phyloP scores from a whole-genome alignment of 2,113 vertebrate genomes.

The Forbesichthys papilliferus region DNA sequence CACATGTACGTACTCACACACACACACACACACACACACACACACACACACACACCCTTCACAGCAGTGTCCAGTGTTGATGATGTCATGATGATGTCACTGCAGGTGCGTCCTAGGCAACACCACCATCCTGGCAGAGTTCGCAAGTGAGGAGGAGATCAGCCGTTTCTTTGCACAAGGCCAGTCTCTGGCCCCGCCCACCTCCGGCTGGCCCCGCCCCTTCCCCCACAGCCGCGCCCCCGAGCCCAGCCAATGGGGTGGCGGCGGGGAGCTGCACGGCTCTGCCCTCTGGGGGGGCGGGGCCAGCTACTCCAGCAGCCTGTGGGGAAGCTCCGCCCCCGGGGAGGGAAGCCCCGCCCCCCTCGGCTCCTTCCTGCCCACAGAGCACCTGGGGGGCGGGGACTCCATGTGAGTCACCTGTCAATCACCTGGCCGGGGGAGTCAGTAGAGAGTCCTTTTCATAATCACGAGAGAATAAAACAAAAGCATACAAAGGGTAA shows the following conservation, averaged over 20 bases:
- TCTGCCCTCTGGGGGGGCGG: slow-evolving; percentile 98
- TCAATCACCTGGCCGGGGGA: slow-evolving; percentile 67
- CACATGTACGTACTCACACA: slow-evolving; percentile 85
- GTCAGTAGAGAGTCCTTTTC: slow-evolving; percentile 70
- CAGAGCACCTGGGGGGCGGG: slow-evolving; percentile 93
- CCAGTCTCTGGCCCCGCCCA: slow-evolving; percentile 93
- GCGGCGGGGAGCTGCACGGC: slow-evolving; percentile 88
- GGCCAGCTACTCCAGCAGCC: slow-evolving; percentile 95
- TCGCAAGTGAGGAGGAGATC: slow-evolving; percentile 99
- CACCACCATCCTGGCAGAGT: slow-evolving; percentile 99
- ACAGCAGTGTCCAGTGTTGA: too few relatives aligned
- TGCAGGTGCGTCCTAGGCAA: slow-evolving; percentile 99
- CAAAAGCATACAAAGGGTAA: slow-evolving; percentile 30
- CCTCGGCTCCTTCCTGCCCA: slow-evolving; percentile 95
- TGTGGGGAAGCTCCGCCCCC: slow-evolving; percentile 90
- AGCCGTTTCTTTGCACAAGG: slow-evolving; percentile 99
- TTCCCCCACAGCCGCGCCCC: slow-evolving; percentile 86
- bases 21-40: slow-evolving; percentile 3
- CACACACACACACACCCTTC: background rate
- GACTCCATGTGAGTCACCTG: slow-evolving; percentile 90
- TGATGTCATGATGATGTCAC: background rate
- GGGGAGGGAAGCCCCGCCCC: slow-evolving; percentile 92
- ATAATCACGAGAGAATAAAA: slow-evolving; percentile 56
- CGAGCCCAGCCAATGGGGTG: slow-evolving; percentile 95
- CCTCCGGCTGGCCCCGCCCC: slow-evolving; percentile 92